Conservation (phyloP, 2,888 invertebrate genomes). For the Leptinotarsa juncta region DNA sequence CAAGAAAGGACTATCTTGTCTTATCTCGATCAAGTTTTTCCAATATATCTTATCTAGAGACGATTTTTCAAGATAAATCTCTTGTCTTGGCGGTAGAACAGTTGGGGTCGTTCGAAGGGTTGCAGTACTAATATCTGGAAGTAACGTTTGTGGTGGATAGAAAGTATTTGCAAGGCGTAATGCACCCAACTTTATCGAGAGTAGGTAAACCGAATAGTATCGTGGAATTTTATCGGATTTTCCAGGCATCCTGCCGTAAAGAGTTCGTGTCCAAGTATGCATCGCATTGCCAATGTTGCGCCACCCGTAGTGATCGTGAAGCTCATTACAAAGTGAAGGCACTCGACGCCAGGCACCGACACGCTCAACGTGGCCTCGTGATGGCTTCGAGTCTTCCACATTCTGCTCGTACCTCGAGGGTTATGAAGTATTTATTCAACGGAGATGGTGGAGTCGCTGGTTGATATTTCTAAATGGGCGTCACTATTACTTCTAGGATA, state of each 20-base stretch:
- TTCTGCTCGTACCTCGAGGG: conserved; percentile 11
- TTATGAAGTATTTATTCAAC: conserved; percentile 11
- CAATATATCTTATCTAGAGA: too few species aligned
- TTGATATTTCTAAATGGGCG: background rate
- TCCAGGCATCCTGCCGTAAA: background rate
- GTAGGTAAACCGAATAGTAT: too few species aligned
- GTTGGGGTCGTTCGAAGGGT: too few species aligned
- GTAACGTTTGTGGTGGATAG: too few species aligned
- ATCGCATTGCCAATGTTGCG: conserved; percentile 51
- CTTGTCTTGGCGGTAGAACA: too few species aligned
- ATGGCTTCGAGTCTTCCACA: conserved; percentile 44
- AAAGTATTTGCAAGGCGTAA: too few species aligned
- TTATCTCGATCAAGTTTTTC: too few species aligned
- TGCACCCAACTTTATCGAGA: too few species aligned
- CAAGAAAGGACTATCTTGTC: too few species aligned
- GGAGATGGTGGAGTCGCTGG: background rate
- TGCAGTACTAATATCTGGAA: too few species aligned
- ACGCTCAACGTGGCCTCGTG: conserved; percentile 57
- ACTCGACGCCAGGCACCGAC: conserved; percentile 46
- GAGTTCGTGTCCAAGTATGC: conserved; percentile 39
- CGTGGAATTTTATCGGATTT: background rate
- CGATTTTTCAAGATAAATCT: too few species aligned
- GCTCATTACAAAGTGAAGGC: conserved; percentile 55
- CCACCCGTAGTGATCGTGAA: conserved; percentile 61
- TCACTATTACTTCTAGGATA: background rate